A percentile compares a stretch with the other conserved stretches of the same genome.
These are phyloP conservation scores for Clarias gariepinus DNA, from an alignment of 2,113 vertebrate genomes.

Conservation along the genomic window DNA sequence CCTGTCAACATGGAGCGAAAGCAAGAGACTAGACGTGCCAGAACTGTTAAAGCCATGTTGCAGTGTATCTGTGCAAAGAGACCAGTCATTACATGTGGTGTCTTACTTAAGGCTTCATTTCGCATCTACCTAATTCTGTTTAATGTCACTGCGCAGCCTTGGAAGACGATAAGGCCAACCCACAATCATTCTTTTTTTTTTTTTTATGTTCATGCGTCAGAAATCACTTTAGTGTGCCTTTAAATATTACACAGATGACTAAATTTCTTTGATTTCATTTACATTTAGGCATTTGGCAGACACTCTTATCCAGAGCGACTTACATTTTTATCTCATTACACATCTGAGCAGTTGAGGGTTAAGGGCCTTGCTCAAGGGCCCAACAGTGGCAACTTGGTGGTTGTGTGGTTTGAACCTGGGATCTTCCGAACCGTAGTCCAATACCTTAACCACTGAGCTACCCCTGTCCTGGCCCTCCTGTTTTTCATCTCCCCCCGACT, in stretches of 20 bases:
- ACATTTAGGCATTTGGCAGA: too few relatives aligned
- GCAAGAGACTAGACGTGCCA: neutral
- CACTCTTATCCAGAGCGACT: too few relatives aligned
- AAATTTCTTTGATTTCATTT: neutral
- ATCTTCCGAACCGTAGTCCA: too few relatives aligned
- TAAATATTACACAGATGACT: neutral
- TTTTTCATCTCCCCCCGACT: neutral
- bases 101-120: neutral
- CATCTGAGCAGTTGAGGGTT: too few relatives aligned
- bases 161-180: neutral
- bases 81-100: neutral
- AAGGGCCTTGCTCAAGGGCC: too few relatives aligned
- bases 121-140: neutral
- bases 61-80: neutral
- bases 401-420: too few relatives aligned
- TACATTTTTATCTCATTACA: too few relatives aligned
- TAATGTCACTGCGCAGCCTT: neutral
- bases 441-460: too few relatives aligned
- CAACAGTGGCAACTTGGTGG: too few relatives aligned
- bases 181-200: neutral
- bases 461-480: too few relatives aligned
- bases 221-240: neutral
- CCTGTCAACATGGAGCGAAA: neutral
- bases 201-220: neutral
- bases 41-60: neutral